Evolutionary conservation across 2,113 vertebrate genomes (phyloP).

Genomic region (Apodemus speciosus): DNA sequence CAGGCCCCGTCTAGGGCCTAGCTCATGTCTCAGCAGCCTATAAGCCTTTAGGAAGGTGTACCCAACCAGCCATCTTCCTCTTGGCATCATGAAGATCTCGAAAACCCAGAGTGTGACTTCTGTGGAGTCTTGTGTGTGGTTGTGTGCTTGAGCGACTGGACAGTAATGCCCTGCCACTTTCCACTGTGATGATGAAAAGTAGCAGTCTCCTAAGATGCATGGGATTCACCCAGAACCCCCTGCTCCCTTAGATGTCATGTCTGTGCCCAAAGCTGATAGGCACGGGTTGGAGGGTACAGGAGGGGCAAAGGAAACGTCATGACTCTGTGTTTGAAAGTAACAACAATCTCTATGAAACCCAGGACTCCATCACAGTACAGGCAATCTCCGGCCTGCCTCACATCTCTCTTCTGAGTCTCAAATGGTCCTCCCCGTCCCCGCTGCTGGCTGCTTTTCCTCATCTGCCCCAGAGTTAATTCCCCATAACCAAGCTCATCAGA

Average conservation of each 20-base stretch:
- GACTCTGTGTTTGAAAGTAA: neutral
- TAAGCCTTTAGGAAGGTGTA: neutral
- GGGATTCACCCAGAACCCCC: neutral
- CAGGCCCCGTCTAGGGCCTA: neutral
- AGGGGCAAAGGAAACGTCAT: fast-evolving
- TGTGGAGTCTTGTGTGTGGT: neutral
- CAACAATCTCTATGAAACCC: neutral
- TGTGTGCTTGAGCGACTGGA: neutral
- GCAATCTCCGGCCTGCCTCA: neutral
- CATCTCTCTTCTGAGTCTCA: neutral
- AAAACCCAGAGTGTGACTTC: neutral
- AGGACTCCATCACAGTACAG: fast-evolving
- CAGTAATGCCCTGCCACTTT: neutral
- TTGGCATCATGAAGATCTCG: neutral
- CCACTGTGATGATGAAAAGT: neutral
- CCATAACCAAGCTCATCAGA: too few relatives aligned
- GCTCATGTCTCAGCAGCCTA: neutral
- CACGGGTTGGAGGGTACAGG: neutral
- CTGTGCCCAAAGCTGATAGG: neutral
- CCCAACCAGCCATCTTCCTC: neutral
- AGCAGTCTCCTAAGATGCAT: neutral
- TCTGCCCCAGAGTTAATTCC: too few relatives aligned
- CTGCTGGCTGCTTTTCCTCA: too few relatives aligned
- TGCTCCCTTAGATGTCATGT: neutral
- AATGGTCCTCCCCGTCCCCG: neutral